Conservation (phyloP, 2,797 vertebrate genomes). For the Sorex maritimensis region DNA sequence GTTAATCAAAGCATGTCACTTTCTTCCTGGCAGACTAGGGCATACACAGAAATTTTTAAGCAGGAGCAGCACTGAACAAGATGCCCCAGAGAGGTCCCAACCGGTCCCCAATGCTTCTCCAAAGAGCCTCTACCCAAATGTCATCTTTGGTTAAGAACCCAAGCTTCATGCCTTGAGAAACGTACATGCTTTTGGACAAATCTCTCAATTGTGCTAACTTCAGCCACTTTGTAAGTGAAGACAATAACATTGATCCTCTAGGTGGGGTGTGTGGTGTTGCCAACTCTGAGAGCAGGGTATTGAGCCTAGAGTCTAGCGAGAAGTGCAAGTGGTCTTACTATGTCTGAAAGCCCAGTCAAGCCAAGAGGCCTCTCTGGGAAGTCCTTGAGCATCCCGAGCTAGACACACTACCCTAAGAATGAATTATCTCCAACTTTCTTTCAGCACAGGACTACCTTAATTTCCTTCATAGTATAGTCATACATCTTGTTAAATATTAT, state of each 20-base stretch:
- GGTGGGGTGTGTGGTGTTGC: background rate
- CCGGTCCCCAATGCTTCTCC: too few relatives aligned
- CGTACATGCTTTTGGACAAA: background rate
- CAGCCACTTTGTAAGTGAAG: background rate
- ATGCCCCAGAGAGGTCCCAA: background rate
- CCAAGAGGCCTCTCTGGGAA: background rate
- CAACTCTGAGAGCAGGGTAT: background rate
- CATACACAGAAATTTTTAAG: background rate
- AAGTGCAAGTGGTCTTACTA: background rate
- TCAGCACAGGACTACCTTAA: background rate
- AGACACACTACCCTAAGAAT: background rate
- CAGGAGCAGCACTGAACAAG: background rate
- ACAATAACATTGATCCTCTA: background rate
- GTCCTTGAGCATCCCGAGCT: background rate
- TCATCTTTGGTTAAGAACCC: conserved; percentile 13
- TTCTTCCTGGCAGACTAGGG: conserved; percentile 4
- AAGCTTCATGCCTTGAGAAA: background rate
- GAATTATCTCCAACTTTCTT: background rate
- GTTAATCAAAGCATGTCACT: background rate
- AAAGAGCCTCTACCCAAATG: background rate
- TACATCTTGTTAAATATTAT: background rate
- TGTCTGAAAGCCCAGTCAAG: background rate
- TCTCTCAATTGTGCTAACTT: background rate
- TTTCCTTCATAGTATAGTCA: conserved; percentile 1
- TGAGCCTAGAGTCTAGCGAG: background rate